Base-by-base conservation (phyloP, 2,797 vertebrate genomes). In the Channallabes apus region DNA sequence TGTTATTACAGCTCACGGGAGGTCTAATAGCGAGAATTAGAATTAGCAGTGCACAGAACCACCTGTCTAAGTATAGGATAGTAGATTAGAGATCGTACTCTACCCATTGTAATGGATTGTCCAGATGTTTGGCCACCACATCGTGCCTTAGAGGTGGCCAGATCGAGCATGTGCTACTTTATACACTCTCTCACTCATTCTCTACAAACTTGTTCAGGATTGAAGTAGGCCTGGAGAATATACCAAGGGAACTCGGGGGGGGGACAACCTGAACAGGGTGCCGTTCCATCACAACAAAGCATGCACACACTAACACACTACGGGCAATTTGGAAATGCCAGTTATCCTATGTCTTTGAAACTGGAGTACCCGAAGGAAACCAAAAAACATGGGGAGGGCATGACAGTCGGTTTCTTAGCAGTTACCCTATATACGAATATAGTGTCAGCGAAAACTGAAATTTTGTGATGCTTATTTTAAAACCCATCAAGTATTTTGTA, bases 1-100 rank as follows among this genome's bases (percentile, higher is more conserved):
- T 80, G 77, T 67, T 80, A 32, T 80, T 86, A 85, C 35, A 29
- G 82, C 84, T 64, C 59, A 58, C 18, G 15, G 71, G 73, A 85
- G 75, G 77, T 82, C 56, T 72, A 32, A 72, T 82, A 81, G 58
- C 35, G 61, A 69, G 62, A 83, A 75, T 64, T 62, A 61, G 51
- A 54, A 14, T 54, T 54, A 54, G 51, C 51, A 54, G 82, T 29
- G 7, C 4, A 62, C 17, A 0, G 20, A 75, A 46, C 24, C 78
- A 80, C 38, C 82, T 83, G 35, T n/a, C 20, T 54, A 65, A 76
- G 58, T 76, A 65, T 54, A 68, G 35, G 24, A 78, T 24, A 8
- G 75, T 29, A 69, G 64, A 84, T 80, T 80, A 80, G 27, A 69
- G 75, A 29, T 58, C 38, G 83, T 68, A 69, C 51, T 15, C 6